Base-by-base conservation (phyloP, 2,888 invertebrate genomes). In the Seira sanloemensis region DNA sequence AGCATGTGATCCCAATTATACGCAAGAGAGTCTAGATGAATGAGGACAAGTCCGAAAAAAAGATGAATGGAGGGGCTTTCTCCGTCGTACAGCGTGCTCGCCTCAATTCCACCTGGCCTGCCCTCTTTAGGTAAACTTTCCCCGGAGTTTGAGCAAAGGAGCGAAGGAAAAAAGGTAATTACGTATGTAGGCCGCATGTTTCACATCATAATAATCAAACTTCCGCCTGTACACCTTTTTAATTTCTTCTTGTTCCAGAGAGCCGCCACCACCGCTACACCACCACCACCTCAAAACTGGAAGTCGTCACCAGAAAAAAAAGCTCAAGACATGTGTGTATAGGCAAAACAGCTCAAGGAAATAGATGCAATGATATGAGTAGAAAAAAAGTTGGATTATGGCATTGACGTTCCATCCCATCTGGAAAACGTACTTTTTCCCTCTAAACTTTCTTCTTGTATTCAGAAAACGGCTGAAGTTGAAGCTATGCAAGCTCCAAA, bases 171-270 rank as follows among this genome's bases (percentile, higher is more conserved):
- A 19, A 65, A 26, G 58, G 82, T 77, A 82, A 82, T 82, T 82
- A 77, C 82, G 82, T 82, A 82, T 82, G 82, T 65, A 77, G 76
- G 72, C 76, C 77, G 27, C 82, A 82, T 78, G 78, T 71, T 77
- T 66, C 82, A 65, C 76, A 76, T 76, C 50, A 73, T 73, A 79
- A 77, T 77, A 72, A 58, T 82, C 50, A 37, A 54, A 80, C 80
- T 80, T 80, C 74, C 80, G 74, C 26, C 67, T 62, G 58, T 75
- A 62, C 80, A 74, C 72, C 71, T 67, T 25, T 71, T 79, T 73
- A 79, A 58, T 79, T 62, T 62, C 71, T 67, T 27, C 72, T 79
- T 79, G 72, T 73, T 79, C 58, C 68, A 27, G 9, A 37, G 46
- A 5, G 58, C 25, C 74, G 26, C 37, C 65, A 37, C 24, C 58